A percentile compares a stretch with the other conserved stretches of the same genome.
phyloP scores from a whole-genome alignment of 2,797 vertebrate species.

The Neosalanx taihuensis region DNA sequence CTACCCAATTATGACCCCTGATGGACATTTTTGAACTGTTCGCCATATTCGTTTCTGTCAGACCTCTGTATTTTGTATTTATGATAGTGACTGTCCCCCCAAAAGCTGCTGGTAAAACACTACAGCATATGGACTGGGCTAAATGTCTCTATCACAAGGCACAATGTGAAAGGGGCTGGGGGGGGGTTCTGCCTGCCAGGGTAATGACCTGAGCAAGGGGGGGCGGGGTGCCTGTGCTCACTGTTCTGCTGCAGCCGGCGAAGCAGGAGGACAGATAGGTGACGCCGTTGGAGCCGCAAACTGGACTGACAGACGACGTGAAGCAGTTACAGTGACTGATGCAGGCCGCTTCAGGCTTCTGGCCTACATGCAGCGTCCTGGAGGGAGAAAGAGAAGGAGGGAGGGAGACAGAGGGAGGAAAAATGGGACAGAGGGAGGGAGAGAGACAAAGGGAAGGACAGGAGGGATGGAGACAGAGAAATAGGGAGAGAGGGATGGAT shows the following conservation, averaged over 20 bases:
- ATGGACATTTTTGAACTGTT: too few species aligned
- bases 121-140: conserved; percentile 11
- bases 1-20: not conserved
- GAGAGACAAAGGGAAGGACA: not conserved
- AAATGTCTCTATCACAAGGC: conserved; percentile 1
- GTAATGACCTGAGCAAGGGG: conserved; percentile 56
- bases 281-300: conserved; percentile 90
- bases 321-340: conserved; percentile 92
- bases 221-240: conserved; percentile 33
- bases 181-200: not conserved
- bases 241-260: conserved; percentile 85
- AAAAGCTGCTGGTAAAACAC: conserved; percentile 1
- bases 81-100: conserved; percentile 1
- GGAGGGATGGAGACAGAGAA: too few species aligned
- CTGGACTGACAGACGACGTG: conserved; percentile 92
- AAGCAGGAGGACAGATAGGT: conserved; percentile 98
- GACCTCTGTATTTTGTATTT: conserved; percentile 23
- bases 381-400: conserved; percentile 2
- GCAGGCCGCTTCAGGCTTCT: conserved; percentile 84
- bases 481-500: not conserved
- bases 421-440: not conserved
- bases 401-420: not conserved
- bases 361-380: conserved; percentile 68
- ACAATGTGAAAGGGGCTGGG: conserved; percentile 9
- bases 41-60: conserved; percentile 31